Evolutionary conservation across 2,113 vertebrate genomes (phyloP).

Genomic region (Isurus oxyrinchus): DNA sequence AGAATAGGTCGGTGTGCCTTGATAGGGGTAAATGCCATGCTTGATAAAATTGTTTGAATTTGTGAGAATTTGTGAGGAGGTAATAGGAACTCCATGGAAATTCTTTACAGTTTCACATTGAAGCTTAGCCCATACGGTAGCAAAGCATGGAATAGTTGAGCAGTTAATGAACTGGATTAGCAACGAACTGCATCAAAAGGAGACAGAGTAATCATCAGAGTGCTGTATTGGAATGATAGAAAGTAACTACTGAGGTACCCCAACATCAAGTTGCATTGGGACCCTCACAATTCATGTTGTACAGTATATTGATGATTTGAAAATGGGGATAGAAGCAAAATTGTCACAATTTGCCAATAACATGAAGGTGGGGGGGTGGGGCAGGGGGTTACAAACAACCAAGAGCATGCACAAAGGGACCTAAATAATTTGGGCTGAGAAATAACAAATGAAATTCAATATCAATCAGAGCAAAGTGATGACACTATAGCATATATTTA

Average conservation of each 20-base stretch:
- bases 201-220: background rate
- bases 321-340: background rate
- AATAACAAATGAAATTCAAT: background rate
- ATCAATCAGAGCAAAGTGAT: background rate
- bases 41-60: background rate
- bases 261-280: background rate
- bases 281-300: background rate
- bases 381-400: background rate
- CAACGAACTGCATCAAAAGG: background rate
- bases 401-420: background rate
- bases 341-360: background rate
- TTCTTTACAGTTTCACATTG: background rate
- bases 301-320: background rate
- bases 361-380: background rate
- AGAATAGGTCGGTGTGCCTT: too few relatives aligned
- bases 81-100: background rate
- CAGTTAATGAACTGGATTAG: background rate
- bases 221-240: background rate
- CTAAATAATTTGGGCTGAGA: background rate
- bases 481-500: background rate
- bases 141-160: background rate
- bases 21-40: background rate
- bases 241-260: background rate
- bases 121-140: background rate
- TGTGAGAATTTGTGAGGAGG: background rate